Evolutionary conservation across 2,888 invertebrate species (phyloP), one percentile per base, ranked within the genome.

Genomic region (Nemurella pictetii): DNA sequence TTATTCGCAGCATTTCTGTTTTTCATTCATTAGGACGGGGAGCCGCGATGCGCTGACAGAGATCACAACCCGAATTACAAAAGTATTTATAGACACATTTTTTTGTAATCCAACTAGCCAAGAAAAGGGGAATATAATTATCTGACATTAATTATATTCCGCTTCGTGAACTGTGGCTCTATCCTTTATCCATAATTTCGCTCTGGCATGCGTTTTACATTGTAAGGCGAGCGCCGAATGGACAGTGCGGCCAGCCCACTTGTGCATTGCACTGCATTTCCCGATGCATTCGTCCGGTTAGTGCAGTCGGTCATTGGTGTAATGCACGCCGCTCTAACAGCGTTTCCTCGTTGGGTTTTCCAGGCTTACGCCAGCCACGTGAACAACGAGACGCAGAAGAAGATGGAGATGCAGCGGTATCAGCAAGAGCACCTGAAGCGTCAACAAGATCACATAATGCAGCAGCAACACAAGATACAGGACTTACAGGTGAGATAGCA

Each of bases 331-430:
- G n/a, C n/a, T n/a, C 35, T 35, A 35, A 35, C 4, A 4, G 35
- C 12, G 5, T 7, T 35, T 35, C 4, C 12, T 35, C 5, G 35
- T 35, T 12, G 35, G 4, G 35, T 55, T 55, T 55, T 89, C 30
- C 89, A 90, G 90, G 87, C 89, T 86, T 90, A 89, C 88, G 89
- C 90, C 77, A 88, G 88, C 86, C 91, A 91, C 87, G 90, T 91
- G 88, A 89, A 90, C 86, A 91, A 91, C 87, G 92, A 93, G 88
- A 90, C 92, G 85, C 94, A 94, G 89, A 93, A 93, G 88, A 92
- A 95, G 89, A 91, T 95, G 89, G 96, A 96, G 89, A 91, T 94
- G 87, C 94, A 95, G 89, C 92, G 94, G 89, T 91, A 94, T 88
- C 94, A 94, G 88, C 93, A 94, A 87, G 94, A 94, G 87, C 94